Percentiles rank a stretch among this genome's conserved stretches.
phyloP scores from a whole-genome alignment of 2,797 vertebrate species.

The Pogoniulus pusillus region DNA sequence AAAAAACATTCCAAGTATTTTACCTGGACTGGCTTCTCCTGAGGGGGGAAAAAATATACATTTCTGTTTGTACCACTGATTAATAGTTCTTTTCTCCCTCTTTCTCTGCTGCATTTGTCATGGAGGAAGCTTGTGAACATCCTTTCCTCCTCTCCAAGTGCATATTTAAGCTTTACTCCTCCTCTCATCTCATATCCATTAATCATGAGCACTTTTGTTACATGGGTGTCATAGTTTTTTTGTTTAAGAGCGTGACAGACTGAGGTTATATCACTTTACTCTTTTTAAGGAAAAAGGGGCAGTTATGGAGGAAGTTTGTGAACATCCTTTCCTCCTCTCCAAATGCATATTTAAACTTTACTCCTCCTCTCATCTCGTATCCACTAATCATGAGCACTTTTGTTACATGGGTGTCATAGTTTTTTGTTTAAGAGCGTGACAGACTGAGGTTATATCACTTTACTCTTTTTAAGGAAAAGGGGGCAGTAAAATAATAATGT shows the following conservation, averaged over 20 bases:
- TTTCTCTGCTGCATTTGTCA: constrained; percentile 26
- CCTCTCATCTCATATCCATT: constrained; percentile 2
- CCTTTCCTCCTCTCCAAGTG: constrained; percentile 8
- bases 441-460: no score
- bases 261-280: no score
- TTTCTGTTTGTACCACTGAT: constrained; percentile 3
- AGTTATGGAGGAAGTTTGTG: neutral
- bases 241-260: no score
- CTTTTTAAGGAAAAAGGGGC: no score
- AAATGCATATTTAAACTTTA: constrained; percentile 32
- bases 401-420: neutral
- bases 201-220: constrained; percentile 5
- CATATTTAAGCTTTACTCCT: constrained; percentile 29
- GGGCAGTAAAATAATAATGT: no score
- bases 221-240: neutral
- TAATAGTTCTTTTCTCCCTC: constrained; percentile 23
- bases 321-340: constrained; percentile 22
- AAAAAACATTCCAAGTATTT: neutral
- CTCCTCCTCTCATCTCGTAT: neutral
- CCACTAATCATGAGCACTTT: constrained; percentile 25
- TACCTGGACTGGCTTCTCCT: neutral
- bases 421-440: no score
- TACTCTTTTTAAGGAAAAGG: no score
- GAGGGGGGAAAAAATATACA: neutral
- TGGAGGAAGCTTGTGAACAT: constrained; percentile 13